phyloP scores from a whole-genome alignment of 2,888 invertebrate genomes.

The Falcaria lacertinaria region DNA sequence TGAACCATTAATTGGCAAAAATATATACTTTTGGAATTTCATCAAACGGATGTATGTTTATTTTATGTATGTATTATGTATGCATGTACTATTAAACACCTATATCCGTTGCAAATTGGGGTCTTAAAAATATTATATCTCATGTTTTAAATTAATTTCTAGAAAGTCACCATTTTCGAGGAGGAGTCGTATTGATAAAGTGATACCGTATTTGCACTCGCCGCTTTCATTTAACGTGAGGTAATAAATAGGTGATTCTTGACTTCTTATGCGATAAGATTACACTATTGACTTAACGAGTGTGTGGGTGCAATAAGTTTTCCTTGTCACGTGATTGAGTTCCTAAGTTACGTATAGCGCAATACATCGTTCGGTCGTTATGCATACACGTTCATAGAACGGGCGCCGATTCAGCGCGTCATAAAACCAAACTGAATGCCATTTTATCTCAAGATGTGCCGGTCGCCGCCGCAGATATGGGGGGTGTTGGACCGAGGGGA shows the following conservation, averaged over 20 bases:
- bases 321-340: neutral
- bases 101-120: too few relatives aligned
- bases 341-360: neutral
- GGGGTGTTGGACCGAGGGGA: conserved; percentile 36
- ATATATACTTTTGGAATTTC: too few relatives aligned
- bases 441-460: conserved; percentile 64
- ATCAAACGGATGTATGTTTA: too few relatives aligned
- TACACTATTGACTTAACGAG: neutral
- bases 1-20: too few relatives aligned
- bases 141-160: too few relatives aligned
- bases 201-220: neutral
- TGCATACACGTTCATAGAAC: conserved; percentile 47
- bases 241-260: neutral
- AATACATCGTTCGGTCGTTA: conserved; percentile 33
- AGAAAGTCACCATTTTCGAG: too few relatives aligned
- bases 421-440: conserved; percentile 63
- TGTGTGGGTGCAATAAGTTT: neutral
- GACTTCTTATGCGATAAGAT: neutral
- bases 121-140: too few relatives aligned
- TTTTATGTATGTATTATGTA: too few relatives aligned
- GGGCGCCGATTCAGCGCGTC: conserved; percentile 59
- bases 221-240: neutral
- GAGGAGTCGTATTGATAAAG: too few relatives aligned
- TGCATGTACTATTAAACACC: too few relatives aligned
- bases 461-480: conserved; percentile 44